A percentile compares a stretch with the other conserved stretches of the same genome.
Evolutionary conservation across 2,888 invertebrate genomes (phyloP).

Genomic region (Rambutsinella grinnellia): DNA sequence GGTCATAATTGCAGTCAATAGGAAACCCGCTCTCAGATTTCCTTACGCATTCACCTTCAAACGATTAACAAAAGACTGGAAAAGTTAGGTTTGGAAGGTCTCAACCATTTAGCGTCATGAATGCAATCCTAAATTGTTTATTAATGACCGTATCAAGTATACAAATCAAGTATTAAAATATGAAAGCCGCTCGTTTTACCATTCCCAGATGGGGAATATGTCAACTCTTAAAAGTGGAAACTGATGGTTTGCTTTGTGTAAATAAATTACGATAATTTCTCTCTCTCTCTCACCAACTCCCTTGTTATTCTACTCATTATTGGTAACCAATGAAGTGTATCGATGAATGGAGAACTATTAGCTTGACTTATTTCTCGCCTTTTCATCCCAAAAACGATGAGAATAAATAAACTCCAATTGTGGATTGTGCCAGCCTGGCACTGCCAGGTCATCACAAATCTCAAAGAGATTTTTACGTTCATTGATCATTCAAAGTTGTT

Average conservation of each 20-base stretch:
- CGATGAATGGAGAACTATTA: slow-evolving; percentile 40
- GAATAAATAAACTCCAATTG: background rate
- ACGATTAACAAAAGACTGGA: background rate
- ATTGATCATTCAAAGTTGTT: too few species aligned
- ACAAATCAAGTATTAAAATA: too few species aligned
- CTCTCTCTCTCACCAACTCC: background rate
- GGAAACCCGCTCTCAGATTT: background rate
- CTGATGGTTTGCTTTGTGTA: slow-evolving; percentile 15
- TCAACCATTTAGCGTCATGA: background rate
- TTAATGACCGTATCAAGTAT: background rate
- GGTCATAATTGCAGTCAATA: slow-evolving; percentile 7
- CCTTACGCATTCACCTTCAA: too few species aligned
- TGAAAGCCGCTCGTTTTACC: too few species aligned
- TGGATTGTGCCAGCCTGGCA: background rate
- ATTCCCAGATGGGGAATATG: too few species aligned
- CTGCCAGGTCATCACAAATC: background rate
- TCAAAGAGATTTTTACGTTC: slow-evolving; percentile 2
- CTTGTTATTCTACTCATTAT: slow-evolving; percentile 19
- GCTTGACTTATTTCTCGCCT: slow-evolving; percentile 45
- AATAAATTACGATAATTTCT: background rate
- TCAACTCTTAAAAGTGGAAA: slow-evolving; percentile 15
- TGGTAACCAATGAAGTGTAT: slow-evolving; percentile 44
- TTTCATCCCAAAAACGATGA: background rate
- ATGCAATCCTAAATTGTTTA: background rate
- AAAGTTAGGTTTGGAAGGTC: background rate